These are phyloP conservation scores for Catharus fuscescens DNA, from an alignment of 2,113 vertebrate genomes.

Conservation along the genomic window DNA sequence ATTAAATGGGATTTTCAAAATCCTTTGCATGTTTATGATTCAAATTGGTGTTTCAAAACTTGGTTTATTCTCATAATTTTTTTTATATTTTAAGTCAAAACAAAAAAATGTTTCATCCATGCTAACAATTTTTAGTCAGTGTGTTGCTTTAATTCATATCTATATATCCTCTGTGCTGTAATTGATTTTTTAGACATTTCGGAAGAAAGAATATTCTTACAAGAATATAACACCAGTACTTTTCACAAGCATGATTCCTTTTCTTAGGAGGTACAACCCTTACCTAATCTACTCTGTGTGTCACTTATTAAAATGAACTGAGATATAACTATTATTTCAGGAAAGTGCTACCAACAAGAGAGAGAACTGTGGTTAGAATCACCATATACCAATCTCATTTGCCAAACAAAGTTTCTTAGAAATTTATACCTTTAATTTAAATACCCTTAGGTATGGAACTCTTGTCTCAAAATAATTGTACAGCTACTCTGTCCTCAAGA, in stretches of 20 bases:
- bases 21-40: neutral
- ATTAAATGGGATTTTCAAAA: neutral
- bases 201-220: neutral
- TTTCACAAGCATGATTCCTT: neutral
- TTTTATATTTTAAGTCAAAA: neutral
- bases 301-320: neutral
- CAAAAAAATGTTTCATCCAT: neutral
- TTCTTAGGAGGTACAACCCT: neutral
- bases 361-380: neutral
- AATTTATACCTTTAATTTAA: neutral
- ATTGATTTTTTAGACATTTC: neutral
- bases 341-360: neutral
- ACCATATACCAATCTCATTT: neutral
- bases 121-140: neutral
- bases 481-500: neutral
- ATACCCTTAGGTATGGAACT: neutral
- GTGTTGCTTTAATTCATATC: neutral
- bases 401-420: neutral
- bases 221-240: neutral
- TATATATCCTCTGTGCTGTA: neutral
- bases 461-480: neutral
- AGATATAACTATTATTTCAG: neutral
- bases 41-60: neutral
- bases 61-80: neutral
- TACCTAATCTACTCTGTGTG: neutral